These are phyloP conservation scores for Silurus meridionalis DNA, from an alignment of 2,113 vertebrate species.

Conservation along the genomic window DNA sequence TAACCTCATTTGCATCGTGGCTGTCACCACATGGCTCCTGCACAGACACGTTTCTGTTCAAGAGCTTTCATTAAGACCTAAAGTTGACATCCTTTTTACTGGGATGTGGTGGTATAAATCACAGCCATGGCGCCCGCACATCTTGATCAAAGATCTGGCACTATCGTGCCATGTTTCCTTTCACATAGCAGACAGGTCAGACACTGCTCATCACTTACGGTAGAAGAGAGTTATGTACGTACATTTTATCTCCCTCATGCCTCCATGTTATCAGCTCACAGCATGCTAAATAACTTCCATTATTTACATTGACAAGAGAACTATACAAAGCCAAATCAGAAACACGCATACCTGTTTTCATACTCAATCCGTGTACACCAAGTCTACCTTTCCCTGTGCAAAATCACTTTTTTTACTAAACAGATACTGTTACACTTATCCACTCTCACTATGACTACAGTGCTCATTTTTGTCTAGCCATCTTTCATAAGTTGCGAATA, in stretches of 20 bases:
- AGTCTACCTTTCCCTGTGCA: neutral
- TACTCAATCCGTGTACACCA: neutral
- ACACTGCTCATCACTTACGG: conserved; percentile 72
- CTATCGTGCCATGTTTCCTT: conserved; percentile 74
- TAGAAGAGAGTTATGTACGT: conserved; percentile 72
- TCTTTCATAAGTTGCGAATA: neutral
- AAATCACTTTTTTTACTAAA: neutral
- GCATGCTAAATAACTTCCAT: conserved; percentile 46
- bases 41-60: conserved; percentile 64
- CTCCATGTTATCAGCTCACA: conserved; percentile 47
- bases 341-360: neutral
- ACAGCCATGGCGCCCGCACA: conserved; percentile 68
- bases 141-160: conserved; percentile 76
- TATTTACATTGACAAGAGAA: conserved; percentile 42
- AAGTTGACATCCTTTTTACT: conserved; percentile 86
- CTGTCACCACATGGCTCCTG: conserved; percentile 72
- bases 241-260: conserved; percentile 64
- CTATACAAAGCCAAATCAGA: neutral
- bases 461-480: neutral
- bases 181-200: conserved; percentile 70
- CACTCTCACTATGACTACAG: neutral
- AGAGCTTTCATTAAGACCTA: conserved; percentile 80
- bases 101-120: conserved; percentile 78
- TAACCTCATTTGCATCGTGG: conserved; percentile 79
- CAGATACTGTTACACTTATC: neutral